These are phyloP conservation scores for Tiliqua scincoides DNA, from an alignment of 2,113 vertebrate genomes.

Conservation along the genomic window DNA sequence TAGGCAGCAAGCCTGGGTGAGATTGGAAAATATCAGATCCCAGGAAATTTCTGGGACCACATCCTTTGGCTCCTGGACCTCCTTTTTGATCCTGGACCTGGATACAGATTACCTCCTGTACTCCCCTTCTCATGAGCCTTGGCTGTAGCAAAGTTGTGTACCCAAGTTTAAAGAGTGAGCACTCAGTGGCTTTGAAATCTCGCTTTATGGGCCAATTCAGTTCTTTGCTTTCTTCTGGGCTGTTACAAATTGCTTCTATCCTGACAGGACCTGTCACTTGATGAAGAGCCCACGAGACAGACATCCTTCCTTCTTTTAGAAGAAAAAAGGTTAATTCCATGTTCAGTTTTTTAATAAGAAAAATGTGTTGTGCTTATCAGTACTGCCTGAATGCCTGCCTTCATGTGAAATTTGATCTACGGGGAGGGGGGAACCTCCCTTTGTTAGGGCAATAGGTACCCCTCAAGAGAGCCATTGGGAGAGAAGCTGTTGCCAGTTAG, in stretches of 20 bases:
- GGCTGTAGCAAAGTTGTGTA: neutral
- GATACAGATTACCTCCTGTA: too few species aligned
- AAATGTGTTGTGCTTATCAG: neutral
- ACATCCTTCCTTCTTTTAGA: neutral
- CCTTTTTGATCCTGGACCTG: too few species aligned
- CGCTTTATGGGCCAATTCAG: neutral
- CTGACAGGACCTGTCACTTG: neutral
- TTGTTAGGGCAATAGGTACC: neutral
- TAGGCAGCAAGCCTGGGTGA: too few species aligned
- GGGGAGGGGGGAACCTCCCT: neutral
- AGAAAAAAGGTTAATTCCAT: neutral
- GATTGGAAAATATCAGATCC: too few species aligned
- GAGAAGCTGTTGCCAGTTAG: slow-evolving; percentile 2
- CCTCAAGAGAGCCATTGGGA: slow-evolving; percentile 9
- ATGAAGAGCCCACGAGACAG: neutral
- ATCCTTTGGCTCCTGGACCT: too few species aligned
- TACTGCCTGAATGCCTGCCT: neutral
- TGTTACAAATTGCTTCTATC: neutral
- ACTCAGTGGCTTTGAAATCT: neutral
- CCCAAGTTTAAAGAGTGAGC: neutral
- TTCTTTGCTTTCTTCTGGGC: neutral
- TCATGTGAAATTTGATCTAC: neutral
- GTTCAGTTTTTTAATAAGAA: neutral
- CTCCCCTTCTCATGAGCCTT: too few species aligned
- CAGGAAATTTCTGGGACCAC: too few species aligned